phyloP scores from a whole-genome alignment of 2,797 vertebrate genomes.

The Urocyon cinereoargenteus region DNA sequence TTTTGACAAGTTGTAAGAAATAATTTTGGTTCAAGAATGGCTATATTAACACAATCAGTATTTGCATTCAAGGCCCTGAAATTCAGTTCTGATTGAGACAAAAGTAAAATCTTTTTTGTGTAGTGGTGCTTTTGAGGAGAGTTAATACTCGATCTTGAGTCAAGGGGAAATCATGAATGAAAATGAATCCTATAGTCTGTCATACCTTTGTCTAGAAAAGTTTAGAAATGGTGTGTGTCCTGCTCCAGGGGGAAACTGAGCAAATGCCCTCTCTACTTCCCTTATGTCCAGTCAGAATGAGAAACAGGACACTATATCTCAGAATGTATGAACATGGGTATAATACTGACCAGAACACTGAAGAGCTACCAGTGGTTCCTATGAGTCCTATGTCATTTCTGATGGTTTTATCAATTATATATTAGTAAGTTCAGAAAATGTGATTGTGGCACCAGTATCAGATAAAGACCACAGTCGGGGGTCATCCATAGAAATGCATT shows the following conservation, averaged over 20 bases:
- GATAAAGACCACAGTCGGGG: too few relatives aligned
- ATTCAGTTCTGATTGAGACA: not conserved
- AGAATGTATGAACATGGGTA: fast-evolving
- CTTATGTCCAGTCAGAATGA: not conserved
- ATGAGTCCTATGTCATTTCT: not conserved
- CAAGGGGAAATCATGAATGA: not conserved
- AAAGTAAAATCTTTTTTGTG: not conserved
- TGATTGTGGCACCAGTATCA: not conserved
- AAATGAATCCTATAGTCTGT: not conserved
- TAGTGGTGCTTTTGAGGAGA: not conserved
- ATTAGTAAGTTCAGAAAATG: too few relatives aligned
- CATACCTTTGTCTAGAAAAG: not conserved
- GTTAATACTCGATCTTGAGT: not conserved
- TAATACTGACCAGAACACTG: fast-evolving
- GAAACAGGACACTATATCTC: not conserved
- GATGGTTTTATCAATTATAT: not conserved
- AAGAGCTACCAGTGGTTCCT: not conserved
- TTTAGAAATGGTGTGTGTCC: not conserved
- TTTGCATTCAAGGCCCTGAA: not conserved
- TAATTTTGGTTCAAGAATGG: not conserved
- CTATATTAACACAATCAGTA: not conserved
- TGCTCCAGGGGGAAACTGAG: not conserved
- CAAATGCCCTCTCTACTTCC: not conserved
- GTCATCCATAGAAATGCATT: not conserved
- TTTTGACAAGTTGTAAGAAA: not conserved